These are phyloP conservation scores for Crotalus tigris DNA, from an alignment of 2,113 vertebrate species.

Conservation along the genomic window DNA sequence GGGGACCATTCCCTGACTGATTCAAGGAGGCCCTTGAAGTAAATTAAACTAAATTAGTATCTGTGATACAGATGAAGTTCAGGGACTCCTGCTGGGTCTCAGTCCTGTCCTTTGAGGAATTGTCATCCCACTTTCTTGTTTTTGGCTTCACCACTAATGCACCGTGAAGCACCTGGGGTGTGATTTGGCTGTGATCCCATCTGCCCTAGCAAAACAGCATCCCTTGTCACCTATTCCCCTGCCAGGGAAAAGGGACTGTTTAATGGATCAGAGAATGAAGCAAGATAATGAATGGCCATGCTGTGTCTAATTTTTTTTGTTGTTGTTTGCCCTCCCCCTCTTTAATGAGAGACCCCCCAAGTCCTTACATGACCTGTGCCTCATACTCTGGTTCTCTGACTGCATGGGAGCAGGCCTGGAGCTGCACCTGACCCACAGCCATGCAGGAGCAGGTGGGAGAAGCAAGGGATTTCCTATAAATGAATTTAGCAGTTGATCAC, in stretches of 20 bases:
- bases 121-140: conserved; percentile 43
- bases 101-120: conserved; percentile 28
- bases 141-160: conserved; percentile 36
- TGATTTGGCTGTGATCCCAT: conserved; percentile 45
- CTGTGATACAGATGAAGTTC: conserved; percentile 54
- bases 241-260: neutral
- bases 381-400: neutral
- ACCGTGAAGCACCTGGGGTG: conserved; percentile 54
- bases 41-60: conserved; percentile 68
- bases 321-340: neutral
- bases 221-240: conserved; percentile 16
- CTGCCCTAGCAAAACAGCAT: conserved; percentile 41
- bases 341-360: conserved; percentile 23
- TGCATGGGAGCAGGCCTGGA: neutral
- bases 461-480: neutral
- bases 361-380: neutral
- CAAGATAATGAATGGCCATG: conserved; percentile 22
- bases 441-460: neutral
- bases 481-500: neutral
- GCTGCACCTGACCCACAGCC: conserved; percentile 15
- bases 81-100: conserved; percentile 42
- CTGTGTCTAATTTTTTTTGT: neutral
- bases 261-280: conserved; percentile 14
- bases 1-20: conserved; percentile 3
- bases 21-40: conserved; percentile 60